A percentile compares a stretch with the other conserved stretches of the same genome.
Conservation (phyloP, 2,797 vertebrate genomes). For the Dromococcyx pavoninus region DNA sequence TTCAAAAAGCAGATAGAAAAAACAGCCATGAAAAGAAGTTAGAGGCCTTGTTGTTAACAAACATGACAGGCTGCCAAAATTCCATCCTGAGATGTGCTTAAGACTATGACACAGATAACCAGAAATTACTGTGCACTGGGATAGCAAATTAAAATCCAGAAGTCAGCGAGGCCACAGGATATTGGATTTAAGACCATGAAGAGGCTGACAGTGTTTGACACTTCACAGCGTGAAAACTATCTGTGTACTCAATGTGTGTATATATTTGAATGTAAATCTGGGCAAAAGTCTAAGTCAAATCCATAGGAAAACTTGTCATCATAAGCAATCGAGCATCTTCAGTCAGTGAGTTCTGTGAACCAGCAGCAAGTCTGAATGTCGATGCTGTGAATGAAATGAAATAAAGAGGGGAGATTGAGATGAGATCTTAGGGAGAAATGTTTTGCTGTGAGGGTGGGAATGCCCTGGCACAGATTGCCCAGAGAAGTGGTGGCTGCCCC, state of each 20-base stretch:
- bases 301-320: neutral
- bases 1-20: neutral
- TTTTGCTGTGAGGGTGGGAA: too few species aligned
- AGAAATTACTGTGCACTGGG: conserved; percentile 54
- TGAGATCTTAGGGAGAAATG: too few species aligned
- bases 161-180: conserved; percentile 28
- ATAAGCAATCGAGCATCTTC: neutral
- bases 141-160: conserved; percentile 51
- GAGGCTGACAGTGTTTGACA: conserved; percentile 17
- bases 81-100: conserved; percentile 22
- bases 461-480: too few species aligned
- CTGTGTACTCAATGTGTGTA: neutral
- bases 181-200: conserved; percentile 52
- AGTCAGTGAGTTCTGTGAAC: neutral
- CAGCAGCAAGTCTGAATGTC: neutral
- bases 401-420: neutral
- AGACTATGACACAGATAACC: conserved; percentile 29
- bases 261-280: neutral
- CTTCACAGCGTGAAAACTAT: neutral
- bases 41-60: neutral
- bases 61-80: conserved; percentile 45
- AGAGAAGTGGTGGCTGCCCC: too few species aligned
- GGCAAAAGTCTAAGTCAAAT: neutral
- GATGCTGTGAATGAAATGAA: neutral
- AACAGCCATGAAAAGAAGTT: neutral